Evolutionary conservation across 2,888 invertebrate genomes (phyloP).

Genomic region (Pseudococcus viburni): DNA sequence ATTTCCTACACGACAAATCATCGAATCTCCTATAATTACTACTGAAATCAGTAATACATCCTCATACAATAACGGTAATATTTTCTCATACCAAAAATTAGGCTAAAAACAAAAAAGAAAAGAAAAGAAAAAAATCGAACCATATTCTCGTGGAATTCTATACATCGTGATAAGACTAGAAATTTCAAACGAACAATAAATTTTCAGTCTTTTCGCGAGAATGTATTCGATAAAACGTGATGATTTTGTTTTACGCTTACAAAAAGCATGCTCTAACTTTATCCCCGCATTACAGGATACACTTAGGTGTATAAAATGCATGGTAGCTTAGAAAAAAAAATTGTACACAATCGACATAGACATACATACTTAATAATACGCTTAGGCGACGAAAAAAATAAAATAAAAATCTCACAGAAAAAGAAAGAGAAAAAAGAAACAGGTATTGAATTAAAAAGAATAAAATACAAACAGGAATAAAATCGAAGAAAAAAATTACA

Average conservation of each 20-base stretch:
- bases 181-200: constrained; percentile 46
- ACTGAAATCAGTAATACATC: not conserved
- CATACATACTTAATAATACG: not conserved
- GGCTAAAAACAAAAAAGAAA: not conserved
- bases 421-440: not conserved
- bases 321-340: constrained; percentile 67
- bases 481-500: not conserved
- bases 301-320: constrained; percentile 69
- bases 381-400: not conserved
- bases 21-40: not conserved
- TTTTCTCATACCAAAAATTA: not conserved
- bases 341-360: constrained; percentile 4
- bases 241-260: not conserved
- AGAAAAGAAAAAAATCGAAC: not conserved
- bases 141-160: not conserved
- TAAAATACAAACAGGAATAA: not conserved
- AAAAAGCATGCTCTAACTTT: not conserved
- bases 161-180: constrained; percentile 44
- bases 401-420: not conserved
- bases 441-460: not conserved
- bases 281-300: constrained; percentile 58
- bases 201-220: constrained; percentile 56
- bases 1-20: not conserved
- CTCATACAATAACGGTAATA: not conserved
- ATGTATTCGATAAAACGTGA: constrained; percentile 45